Evolutionary conservation across 2,113 vertebrate species (phyloP).

Genomic region (Mastomys coucha): DNA sequence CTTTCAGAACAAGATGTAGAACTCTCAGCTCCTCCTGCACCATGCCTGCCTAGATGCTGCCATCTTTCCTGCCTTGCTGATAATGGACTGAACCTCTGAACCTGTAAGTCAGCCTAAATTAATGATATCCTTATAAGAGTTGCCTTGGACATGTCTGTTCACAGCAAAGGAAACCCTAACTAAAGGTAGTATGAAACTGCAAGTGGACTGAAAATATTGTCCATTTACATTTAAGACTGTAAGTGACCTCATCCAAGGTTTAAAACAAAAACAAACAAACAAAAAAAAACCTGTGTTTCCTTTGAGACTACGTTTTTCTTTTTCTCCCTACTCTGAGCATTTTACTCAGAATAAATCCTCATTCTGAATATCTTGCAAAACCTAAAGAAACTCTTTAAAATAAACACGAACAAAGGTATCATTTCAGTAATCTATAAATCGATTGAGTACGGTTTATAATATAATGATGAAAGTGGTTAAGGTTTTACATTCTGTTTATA

Average conservation of each 20-base stretch:
- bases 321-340: background rate
- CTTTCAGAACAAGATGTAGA: no score
- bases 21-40: no score
- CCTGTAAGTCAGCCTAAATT: no score
- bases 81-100: no score
- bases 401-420: conserved; percentile 2
- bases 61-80: no score
- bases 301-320: background rate
- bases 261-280: background rate
- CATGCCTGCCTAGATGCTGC: no score
- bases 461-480: background rate
- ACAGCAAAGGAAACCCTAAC: no score
- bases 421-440: background rate
- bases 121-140: no score
- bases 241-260: background rate
- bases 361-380: background rate
- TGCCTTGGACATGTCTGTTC: no score
- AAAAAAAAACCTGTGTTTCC: background rate
- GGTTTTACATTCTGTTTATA: background rate
- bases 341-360: background rate
- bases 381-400: conserved; percentile 16
- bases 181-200: background rate
- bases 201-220: background rate
- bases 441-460: background rate
- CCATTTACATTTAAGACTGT: background rate